Percentiles rank a stretch among this genome's conserved stretches.
phyloP scores from a whole-genome alignment of 2,888 invertebrate species.

The Steinernema carpocapsae region DNA sequence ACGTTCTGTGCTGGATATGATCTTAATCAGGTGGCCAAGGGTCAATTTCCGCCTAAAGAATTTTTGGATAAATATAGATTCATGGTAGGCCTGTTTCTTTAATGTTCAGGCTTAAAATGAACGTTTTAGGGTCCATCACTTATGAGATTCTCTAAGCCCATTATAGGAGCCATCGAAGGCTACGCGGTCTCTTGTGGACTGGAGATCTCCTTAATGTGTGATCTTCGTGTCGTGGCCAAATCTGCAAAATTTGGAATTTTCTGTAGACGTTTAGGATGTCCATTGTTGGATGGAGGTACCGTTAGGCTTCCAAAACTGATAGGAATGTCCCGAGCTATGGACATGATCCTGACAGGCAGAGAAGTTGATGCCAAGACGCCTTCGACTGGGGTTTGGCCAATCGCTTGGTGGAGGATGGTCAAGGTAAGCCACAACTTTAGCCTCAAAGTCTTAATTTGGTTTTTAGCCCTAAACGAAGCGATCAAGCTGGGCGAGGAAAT shows the following conservation, averaged over 20 bases:
- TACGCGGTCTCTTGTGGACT: constrained; percentile 88
- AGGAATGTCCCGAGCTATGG: constrained; percentile 82
- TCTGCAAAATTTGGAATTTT: constrained; percentile 85
- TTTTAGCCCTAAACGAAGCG: constrained; percentile 77
- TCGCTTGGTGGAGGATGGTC: constrained; percentile 81
- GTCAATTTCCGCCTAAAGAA: not conserved
- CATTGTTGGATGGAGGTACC: constrained; percentile 82
- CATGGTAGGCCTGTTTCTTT: too few species aligned
- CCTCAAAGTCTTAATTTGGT: too few species aligned
- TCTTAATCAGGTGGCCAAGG: constrained; percentile 77
- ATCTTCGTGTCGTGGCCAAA: constrained; percentile 85
- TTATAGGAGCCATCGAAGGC: constrained; percentile 87
- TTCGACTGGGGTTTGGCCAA: constrained; percentile 82
- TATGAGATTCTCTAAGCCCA: constrained; percentile 81
- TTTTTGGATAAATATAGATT: constrained; percentile 4
- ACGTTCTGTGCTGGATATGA: constrained; percentile 91
- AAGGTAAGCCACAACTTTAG: constrained; percentile 75
- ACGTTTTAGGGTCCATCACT: constrained; percentile 69
- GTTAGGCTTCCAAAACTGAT: constrained; percentile 83
- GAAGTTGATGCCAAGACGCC: constrained; percentile 81
- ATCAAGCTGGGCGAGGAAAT: constrained; percentile 73
- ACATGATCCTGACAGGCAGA: constrained; percentile 87
- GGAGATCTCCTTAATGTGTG: constrained; percentile 88
- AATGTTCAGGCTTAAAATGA: too few species aligned
- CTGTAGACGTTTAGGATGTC: constrained; percentile 85